Base-by-base conservation (phyloP, 2,113 vertebrate species). In the Mormyrus iriodes region DNA sequence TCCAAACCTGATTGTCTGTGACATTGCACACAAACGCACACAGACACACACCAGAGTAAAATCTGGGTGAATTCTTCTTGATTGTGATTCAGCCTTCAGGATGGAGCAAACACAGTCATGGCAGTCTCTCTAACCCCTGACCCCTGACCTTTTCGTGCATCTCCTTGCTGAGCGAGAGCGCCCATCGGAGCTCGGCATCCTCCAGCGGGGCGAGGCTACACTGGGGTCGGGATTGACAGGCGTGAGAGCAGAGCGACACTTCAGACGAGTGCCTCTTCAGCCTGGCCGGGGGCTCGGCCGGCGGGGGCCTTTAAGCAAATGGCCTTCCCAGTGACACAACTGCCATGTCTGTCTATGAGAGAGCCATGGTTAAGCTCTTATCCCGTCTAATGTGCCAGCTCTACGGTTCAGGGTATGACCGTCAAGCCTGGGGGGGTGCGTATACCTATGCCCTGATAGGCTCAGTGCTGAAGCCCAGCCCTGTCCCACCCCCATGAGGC, bases 131-230 rank as follows among this genome's bases (percentile, higher is more conserved):
- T 90, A 89, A 49, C 89, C 90, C 91, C 91, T 92, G 91, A 92
- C 93, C 93, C 95, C 96, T 96, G 95, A 98, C 97, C 97, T 98
- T 96, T 95, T 97, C 96, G 49, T 97, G 97, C 69, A 96, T 94
- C 94, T 98, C 97, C 94, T 96, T 96, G 97, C 97, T 98, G 96
- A 98, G 93, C 93, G 96, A 96, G 94, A 98, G 94, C 92, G 97
- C 97, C 96, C 97, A 96, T 96, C 94, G 96, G 94, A 98, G 92
- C 93, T 98, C 97, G 90, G 97, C 97, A 90, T 98, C 97, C 93
- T 97, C 97, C 94, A 97, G 91, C 94, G 96, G 96, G 96, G 96
- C 96, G 94, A 92, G 88, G 92, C 90, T 94, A 92, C 92, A 94
- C 96, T 96, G 94, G 92, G 93, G 93, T 89, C 39, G 89, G 85